These are phyloP conservation scores for Drosophila phalerata DNA, from an alignment of 2,888 invertebrate genomes.

Conservation along the genomic window DNA sequence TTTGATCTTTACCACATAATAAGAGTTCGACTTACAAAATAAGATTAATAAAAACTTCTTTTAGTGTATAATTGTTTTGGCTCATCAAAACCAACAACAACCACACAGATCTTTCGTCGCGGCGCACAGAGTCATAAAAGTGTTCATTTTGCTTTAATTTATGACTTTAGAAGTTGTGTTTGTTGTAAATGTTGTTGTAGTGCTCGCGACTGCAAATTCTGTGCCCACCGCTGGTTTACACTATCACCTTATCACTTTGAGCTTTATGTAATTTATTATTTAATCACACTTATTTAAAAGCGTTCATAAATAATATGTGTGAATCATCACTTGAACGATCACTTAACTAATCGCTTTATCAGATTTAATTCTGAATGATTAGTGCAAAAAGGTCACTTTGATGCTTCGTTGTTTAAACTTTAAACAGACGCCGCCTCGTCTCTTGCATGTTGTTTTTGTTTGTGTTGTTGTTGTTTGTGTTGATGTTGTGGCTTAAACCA, in stretches of 20 bases:
- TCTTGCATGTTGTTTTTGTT: slow-evolving; percentile 42
- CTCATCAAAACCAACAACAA: too few species aligned
- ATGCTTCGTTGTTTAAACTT: slow-evolving; percentile 32
- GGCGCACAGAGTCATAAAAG: too few species aligned
- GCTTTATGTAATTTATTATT: neutral
- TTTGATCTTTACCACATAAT: too few species aligned
- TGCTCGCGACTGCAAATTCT: too few species aligned
- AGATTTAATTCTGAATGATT: slow-evolving; percentile 39
- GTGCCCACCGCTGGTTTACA: too few species aligned
- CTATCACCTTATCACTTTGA: slow-evolving; percentile 3
- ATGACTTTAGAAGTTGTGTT: too few species aligned
- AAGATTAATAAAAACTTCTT: too few species aligned
- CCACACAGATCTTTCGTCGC: too few species aligned
- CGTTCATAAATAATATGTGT: slow-evolving; percentile 7
- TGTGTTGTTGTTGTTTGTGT: slow-evolving; percentile 6
- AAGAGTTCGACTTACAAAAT: too few species aligned
- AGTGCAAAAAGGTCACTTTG: slow-evolving; percentile 34
- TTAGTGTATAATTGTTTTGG: too few species aligned
- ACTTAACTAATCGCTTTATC: slow-evolving; percentile 14
- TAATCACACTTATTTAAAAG: neutral
- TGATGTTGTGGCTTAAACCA: slow-evolving; percentile 52
- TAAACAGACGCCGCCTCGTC: slow-evolving; percentile 60
- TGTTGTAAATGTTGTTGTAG: too few species aligned
- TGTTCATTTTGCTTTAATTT: too few species aligned
- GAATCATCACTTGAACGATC: slow-evolving; percentile 7